Percentiles rank a stretch among this genome's conserved stretches.
Evolutionary conservation across 64 coral and sea anemone species (phyloP).

Genomic region (Stichodactyla helianthus): DNA sequence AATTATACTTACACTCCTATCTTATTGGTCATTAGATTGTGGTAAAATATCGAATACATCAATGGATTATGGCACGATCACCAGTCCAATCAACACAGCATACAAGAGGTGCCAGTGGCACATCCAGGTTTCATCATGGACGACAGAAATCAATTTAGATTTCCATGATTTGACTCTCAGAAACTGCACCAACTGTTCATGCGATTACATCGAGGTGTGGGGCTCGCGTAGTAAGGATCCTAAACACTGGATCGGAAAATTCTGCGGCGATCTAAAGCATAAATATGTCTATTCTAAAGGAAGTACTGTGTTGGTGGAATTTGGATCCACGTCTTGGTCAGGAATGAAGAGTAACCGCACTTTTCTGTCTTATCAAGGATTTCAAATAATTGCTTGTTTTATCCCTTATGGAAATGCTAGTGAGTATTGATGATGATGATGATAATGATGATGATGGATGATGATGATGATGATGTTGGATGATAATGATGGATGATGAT

Average conservation of each 20-base stretch:
- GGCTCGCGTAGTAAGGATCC: neutral
- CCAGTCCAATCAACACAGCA: neutral
- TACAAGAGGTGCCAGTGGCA: neutral
- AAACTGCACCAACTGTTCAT: neutral
- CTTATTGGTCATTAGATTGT: neutral
- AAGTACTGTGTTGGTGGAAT: neutral
- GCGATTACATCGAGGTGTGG: slow-evolving; percentile 4
- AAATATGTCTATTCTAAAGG: neutral
- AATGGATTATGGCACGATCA: neutral
- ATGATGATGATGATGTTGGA: neutral
- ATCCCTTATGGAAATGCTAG: neutral
- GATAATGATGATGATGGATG: neutral
- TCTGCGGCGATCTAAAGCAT: neutral
- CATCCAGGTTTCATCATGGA: neutral
- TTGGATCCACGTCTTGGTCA: neutral
- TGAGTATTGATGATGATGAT: neutral
- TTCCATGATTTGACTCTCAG: neutral
- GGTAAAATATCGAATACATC: neutral
- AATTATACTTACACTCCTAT: too few species aligned
- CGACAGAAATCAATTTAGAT: neutral
- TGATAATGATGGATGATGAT: too few species aligned
- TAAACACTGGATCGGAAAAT: neutral
- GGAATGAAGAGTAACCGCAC: neutral
- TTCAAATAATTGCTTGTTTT: neutral
- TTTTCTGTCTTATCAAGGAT: neutral